These are phyloP conservation scores for Drosophila pullipes DNA, from an alignment of 2,888 invertebrate genomes.

Conservation along the genomic window DNA sequence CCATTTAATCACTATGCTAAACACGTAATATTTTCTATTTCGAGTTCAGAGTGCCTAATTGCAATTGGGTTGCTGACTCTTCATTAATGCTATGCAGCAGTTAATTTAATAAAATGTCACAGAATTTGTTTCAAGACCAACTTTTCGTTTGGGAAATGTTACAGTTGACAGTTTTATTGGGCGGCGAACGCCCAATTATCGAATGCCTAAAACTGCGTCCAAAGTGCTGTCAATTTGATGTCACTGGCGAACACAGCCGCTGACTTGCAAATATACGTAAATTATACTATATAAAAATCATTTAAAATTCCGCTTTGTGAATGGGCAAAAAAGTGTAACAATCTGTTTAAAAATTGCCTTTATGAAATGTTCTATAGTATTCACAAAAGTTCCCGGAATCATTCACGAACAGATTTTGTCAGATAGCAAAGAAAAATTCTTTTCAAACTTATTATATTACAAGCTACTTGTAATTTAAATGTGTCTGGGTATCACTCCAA, in stretches of 20 bases:
- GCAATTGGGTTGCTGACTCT: slow-evolving; percentile 15
- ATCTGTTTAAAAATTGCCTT: background rate
- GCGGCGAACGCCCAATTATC: slow-evolving; percentile 26
- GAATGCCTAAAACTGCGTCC: slow-evolving; percentile 1
- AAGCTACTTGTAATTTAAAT: too few relatives aligned
- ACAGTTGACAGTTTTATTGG: slow-evolving; percentile 35
- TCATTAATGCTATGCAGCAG: slow-evolving; percentile 43
- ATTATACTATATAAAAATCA: background rate
- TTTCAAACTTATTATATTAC: background rate
- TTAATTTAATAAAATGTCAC: slow-evolving; percentile 16
- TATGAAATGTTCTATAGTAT: background rate
- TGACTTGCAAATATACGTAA: slow-evolving; percentile 11
- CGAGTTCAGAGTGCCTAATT: slow-evolving; percentile 13
- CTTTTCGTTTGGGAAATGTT: slow-evolving; percentile 1
- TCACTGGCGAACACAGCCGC: background rate
- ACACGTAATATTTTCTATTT: slow-evolving; percentile 19
- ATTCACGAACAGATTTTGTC: background rate
- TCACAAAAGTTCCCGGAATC: background rate
- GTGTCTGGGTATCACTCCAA: background rate
- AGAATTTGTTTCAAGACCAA: slow-evolving; percentile 14
- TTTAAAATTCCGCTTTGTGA: background rate
- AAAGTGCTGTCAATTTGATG: slow-evolving; percentile 17
- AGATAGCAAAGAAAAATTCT: background rate
- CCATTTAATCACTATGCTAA: slow-evolving; percentile 1
- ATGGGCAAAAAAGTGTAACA: background rate